These are phyloP conservation scores for Aegypius monachus DNA, from an alignment of 2,113 vertebrate species.

Conservation along the genomic window DNA sequence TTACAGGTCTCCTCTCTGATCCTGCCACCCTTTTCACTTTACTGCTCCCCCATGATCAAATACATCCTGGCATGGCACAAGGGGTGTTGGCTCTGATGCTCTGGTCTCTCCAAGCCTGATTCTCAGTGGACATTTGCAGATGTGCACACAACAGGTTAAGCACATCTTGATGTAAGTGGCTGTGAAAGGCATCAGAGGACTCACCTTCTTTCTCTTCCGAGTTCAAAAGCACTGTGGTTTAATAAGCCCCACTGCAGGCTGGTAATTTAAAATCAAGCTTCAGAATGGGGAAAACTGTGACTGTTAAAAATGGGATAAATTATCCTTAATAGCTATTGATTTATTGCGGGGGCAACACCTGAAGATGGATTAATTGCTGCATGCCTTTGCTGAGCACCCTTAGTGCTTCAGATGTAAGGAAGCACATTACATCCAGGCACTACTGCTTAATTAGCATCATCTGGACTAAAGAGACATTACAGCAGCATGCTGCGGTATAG, in stretches of 20 bases:
- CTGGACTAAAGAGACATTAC: background rate
- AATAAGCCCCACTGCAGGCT: background rate
- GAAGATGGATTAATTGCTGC: conserved; percentile 6
- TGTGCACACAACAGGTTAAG: background rate
- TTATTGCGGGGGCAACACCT: background rate
- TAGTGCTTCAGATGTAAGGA: background rate
- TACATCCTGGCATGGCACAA: background rate
- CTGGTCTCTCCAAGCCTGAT: background rate
- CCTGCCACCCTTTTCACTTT: background rate
- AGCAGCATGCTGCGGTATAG: background rate
- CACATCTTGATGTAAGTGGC: background rate
- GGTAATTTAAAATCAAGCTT: background rate
- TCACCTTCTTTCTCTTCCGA: background rate
- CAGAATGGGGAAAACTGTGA: background rate
- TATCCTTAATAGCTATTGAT: conserved; percentile 14
- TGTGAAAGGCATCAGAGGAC: background rate
- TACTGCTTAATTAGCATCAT: background rate
- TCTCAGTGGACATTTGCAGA: background rate
- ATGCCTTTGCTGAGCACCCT: background rate
- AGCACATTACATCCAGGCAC: background rate
- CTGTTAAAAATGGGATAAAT: conserved; percentile 7
- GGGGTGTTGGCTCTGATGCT: background rate
- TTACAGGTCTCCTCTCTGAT: background rate
- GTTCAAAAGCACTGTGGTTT: background rate
- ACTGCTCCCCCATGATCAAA: background rate